A percentile compares a stretch with the other conserved stretches of the same genome.
phyloP scores from a whole-genome alignment of 2,888 invertebrate genomes.

The Drosophila mimica region DNA sequence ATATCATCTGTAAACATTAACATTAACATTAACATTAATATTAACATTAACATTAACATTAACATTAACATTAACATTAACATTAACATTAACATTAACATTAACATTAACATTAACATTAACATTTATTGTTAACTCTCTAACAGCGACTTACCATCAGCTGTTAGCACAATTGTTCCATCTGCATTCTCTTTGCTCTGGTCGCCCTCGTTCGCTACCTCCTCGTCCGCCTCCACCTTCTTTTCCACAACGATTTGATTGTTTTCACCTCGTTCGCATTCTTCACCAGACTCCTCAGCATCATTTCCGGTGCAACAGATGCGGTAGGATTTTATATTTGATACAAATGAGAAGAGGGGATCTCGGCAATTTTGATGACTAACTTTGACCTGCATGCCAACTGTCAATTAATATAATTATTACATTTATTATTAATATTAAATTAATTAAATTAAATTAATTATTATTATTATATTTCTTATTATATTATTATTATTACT shows the following conservation, averaged over 20 bases:
- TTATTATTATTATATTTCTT: no score
- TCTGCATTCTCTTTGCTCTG: slow-evolving; percentile 33
- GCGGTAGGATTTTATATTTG: slow-evolving; percentile 86
- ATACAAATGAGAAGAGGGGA: slow-evolving; percentile 84
- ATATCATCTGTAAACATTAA: slow-evolving; percentile 85
- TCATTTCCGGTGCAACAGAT: slow-evolving; percentile 86
- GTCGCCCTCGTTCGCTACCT: neutral
- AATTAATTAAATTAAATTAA: neutral
- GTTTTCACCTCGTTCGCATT: neutral
- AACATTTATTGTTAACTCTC: neutral
- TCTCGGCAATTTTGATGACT: slow-evolving; percentile 86
- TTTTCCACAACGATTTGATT: neutral
- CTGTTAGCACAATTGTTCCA: slow-evolving; percentile 70
- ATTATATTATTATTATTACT: neutral
- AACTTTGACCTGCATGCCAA: slow-evolving; percentile 87
- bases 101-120: neutral
- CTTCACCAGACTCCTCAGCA: slow-evolving; percentile 1
- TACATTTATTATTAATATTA: neutral
- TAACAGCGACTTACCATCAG: slow-evolving; percentile 63
- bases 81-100: neutral
- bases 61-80: neutral
- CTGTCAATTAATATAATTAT: slow-evolving; percentile 10
- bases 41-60: neutral
- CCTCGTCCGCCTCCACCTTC: neutral
- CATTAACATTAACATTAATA: neutral